Evolutionary conservation across 2,888 invertebrate genomes (phyloP), one percentile per base, ranked within the genome.

Genomic region (Gonocerus acuteangulatus): DNA sequence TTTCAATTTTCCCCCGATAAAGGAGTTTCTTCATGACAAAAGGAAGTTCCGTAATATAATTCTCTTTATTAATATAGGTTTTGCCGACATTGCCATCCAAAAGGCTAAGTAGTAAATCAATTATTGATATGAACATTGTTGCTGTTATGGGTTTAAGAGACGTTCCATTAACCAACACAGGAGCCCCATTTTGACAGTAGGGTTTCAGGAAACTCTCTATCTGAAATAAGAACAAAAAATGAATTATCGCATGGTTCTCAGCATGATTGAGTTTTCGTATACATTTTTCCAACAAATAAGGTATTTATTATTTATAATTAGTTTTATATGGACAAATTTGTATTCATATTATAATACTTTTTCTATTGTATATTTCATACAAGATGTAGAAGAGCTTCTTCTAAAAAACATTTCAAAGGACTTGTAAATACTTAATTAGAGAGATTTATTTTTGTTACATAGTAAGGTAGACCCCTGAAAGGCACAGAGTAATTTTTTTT

Each of bases 21-120:
- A 19, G 18, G 6, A 60, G 21, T 44, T 42, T 42, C 27, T 60
- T 60, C 60, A 60, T 49, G 1, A 39, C 16, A 32, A 21, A 60
- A 4, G 60, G 60, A 18, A 60, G 60, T 27, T 60, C 60, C n/a
- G 49, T 51, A n/a, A 60, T 42, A 18, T 60, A 60, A 44, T 60
- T 60, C 3, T 22, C 42, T 44, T 57, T 57, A 19, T 57, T 19
- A 47, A 57, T 45, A 21, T 45, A 45, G 2, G 47, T 27, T n/a
- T 9, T 39, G 18, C 45, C 39, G 2, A 23, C 23, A 27, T 42
- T n/a, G 27, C 44, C 44, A 7, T 44, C 22, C 2, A 57, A 19
- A 1, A 22, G 22, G 2, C 45, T 16, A 3, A 57, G 45, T 2
- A 57, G 19, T 6, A 57, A 21, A 21, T 57, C 57, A 16, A 57